Base-by-base conservation (phyloP, 2,113 vertebrate species). In the Poicephalus meyeri region DNA sequence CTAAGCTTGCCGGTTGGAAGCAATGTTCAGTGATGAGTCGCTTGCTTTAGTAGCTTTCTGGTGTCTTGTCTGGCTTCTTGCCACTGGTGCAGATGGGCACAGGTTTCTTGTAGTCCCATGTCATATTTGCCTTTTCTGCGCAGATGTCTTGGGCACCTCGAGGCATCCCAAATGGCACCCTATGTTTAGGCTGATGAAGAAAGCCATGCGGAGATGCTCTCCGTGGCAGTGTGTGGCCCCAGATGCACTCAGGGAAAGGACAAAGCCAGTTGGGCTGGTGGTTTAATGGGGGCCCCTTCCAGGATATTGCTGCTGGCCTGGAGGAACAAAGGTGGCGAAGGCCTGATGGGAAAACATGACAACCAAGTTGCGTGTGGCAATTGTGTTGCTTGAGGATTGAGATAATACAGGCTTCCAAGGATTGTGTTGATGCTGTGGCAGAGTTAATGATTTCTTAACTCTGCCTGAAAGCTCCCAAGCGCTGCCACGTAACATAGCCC, bases 21-120 rank as follows among this genome's bases (percentile, higher is more conserved):
- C 44, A 86, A 19, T 7, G 21, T 90, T 61, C 88, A 68, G 20
- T 88, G 53, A 46, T 0, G 1, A 53, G 53, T 70, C 2, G 2
- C 71, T 81, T 69, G 33, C 42, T 82, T 79, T 69, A 53, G 61
- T 44, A 58, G 29, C 33, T 56, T 80, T 90, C 66, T 88, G 69
- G 47, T 92, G 86, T 63, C 60, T 68, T 86, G 18, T 16, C 50
- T 95, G 95, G 89, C 94, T 92, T 81, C 33, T 47, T 93, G 77
- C 92, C 88, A 89, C 42, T 29, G 23, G 39, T 84, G 17, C 94
- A 95, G 94, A 96, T 93, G 91, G 95, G 42, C 63, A 49, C 73
- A 89, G 47, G 49, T 86, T 82, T 92, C 72, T 76, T 80, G 50
- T 74, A 71, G 83, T 80, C 60, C n/a, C 37, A 18, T 70, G 65